phyloP scores from a whole-genome alignment of 2,797 vertebrate species.

The Clamator glandarius region DNA sequence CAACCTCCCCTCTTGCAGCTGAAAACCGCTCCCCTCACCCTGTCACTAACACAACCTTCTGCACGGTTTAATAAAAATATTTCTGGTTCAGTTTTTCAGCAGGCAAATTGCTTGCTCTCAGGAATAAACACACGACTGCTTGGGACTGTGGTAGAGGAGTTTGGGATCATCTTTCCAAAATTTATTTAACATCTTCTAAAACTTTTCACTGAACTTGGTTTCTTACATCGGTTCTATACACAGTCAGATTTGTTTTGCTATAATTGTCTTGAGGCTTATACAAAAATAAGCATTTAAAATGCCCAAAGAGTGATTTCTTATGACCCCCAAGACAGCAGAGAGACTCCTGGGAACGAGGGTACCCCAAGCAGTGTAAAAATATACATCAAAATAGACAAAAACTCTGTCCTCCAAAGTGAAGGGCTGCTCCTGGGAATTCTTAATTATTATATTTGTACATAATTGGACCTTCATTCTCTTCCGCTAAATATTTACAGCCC shows the following conservation, averaged over 20 bases:
- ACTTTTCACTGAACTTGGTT: neutral
- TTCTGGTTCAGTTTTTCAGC: neutral
- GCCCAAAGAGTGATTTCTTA: constrained; percentile 17
- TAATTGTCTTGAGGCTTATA: constrained; percentile 17
- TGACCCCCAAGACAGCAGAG: constrained; percentile 6
- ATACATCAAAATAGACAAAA: constrained; percentile 64
- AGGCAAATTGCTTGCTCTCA: neutral
- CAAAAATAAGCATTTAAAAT: constrained; percentile 59
- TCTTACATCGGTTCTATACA: neutral
- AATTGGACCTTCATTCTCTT: neutral
- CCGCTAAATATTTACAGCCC: constrained; percentile 37
- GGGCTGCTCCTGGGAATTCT: neutral
- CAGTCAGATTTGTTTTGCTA: neutral
- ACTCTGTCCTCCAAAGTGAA: constrained; percentile 34
- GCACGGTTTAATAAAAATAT: neutral
- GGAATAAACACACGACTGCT: constrained; percentile 9
- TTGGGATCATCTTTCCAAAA: neutral
- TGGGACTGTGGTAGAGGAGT: neutral
- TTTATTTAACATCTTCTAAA: constrained; percentile 12
- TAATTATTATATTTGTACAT: neutral
- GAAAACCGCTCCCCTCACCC: too few species aligned
- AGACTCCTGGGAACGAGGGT: constrained; percentile 19
- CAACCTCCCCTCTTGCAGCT: too few species aligned
- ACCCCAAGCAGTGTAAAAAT: constrained; percentile 68
- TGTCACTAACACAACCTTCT: neutral